Conservation (phyloP, 2,888 invertebrate genomes). For the Thereva nobilitata region DNA sequence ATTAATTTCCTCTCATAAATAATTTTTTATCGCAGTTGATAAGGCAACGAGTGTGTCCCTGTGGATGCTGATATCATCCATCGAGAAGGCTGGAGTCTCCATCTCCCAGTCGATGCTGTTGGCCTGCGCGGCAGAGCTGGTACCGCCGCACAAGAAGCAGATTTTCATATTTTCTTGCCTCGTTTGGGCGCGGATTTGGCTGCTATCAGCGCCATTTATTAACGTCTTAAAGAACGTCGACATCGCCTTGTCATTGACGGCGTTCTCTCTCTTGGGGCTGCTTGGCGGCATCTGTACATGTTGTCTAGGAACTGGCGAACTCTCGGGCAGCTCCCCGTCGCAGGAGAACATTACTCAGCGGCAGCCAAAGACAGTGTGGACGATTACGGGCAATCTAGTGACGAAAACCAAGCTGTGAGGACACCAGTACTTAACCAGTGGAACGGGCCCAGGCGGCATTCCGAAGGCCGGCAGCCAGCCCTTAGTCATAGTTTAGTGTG, state of each 20-base stretch:
- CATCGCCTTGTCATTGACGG: slow-evolving; percentile 53
- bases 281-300: slow-evolving; percentile 51
- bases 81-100: slow-evolving; percentile 57
- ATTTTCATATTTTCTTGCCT: slow-evolving; percentile 56
- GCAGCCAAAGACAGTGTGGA: too few species aligned
- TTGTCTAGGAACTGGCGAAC: background rate
- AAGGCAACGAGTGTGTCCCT: slow-evolving; percentile 51
- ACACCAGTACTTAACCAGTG: too few species aligned
- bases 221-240: slow-evolving; percentile 54
- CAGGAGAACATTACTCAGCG: too few species aligned
- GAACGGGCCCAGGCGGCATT: too few species aligned
- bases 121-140: slow-evolving; percentile 56
- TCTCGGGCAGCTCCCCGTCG: too few species aligned
- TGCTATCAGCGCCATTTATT: slow-evolving; percentile 56
- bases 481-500: too few species aligned
- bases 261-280: slow-evolving; percentile 52
- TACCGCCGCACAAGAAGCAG: slow-evolving; percentile 54
- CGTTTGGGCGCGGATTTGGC: slow-evolving; percentile 56
- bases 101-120: slow-evolving; percentile 57
- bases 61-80: slow-evolving; percentile 56
- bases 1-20: slow-evolving; percentile 16
- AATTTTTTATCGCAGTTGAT: slow-evolving; percentile 47
- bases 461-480: too few species aligned
- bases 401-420: too few species aligned
- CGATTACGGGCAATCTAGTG: too few species aligned